These are phyloP conservation scores for Zoroaster sp. DNA, from an alignment of 53 echinoderm and acorn worm genomes.

Conservation along the genomic window DNA sequence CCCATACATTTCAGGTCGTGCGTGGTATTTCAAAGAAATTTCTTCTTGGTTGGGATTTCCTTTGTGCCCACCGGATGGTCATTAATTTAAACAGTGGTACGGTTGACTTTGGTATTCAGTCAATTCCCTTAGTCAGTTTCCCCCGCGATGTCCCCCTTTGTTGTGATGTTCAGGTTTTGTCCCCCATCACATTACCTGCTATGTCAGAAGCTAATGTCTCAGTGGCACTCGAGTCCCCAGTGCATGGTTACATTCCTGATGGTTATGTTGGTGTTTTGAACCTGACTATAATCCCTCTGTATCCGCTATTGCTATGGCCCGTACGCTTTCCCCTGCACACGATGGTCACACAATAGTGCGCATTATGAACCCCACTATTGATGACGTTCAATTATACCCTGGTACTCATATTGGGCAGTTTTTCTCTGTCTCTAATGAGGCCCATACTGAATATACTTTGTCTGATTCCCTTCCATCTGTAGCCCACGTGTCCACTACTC, in stretches of 20 bases:
- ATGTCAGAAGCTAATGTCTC: slow-evolving; percentile 38
- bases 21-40: slow-evolving; percentile 8
- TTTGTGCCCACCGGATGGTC: not conserved
- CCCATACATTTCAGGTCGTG: slow-evolving; percentile 26
- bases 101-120: not conserved
- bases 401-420: slow-evolving; percentile 41
- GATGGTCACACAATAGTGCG: slow-evolving; percentile 18
- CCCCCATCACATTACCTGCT: slow-evolving; percentile 16
- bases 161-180: slow-evolving; percentile 1
- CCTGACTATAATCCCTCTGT: too few relatives aligned
- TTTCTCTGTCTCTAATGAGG: slow-evolving; percentile 40
- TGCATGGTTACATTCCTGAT: not conserved
- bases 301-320: slow-evolving; percentile 34
- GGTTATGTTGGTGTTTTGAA: slow-evolving; percentile 40
- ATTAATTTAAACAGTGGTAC: not conserved
- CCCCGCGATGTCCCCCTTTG: slow-evolving; percentile 29
- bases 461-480: not conserved
- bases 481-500: not conserved
- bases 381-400: slow-evolving; percentile 13
- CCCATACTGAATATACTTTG: not conserved
- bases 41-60: slow-evolving; percentile 55
- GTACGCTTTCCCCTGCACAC: not conserved
- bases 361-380: slow-evolving; percentile 20
- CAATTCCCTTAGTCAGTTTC: slow-evolving; percentile 22
- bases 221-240: not conserved